These are phyloP conservation scores for Leptopilina drosophilae DNA, from an alignment of 2,888 invertebrate species.

Conservation along the genomic window DNA sequence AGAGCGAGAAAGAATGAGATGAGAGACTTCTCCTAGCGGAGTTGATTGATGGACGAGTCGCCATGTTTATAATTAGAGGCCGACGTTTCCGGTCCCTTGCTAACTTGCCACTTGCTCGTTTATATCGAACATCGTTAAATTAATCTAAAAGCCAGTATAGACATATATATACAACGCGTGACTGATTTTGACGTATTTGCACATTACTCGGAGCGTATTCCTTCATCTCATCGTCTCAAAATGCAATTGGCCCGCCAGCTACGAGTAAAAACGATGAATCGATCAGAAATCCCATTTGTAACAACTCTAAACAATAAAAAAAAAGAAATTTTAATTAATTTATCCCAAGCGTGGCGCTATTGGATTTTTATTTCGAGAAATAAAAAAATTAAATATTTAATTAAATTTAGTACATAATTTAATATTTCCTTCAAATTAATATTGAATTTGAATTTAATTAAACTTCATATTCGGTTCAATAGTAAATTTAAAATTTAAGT, in stretches of 20 bases:
- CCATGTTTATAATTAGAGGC: slow-evolving; percentile 75
- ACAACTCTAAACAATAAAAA: not conserved
- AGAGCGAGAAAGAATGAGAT: slow-evolving; percentile 45
- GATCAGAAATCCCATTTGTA: slow-evolving; percentile 36
- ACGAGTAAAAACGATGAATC: not conserved
- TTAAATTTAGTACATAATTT: not conserved
- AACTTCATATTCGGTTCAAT: too few species aligned
- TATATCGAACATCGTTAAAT: slow-evolving; percentile 49
- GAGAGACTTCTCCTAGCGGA: slow-evolving; percentile 61
- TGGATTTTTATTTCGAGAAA: not conserved
- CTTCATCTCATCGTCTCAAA: slow-evolving; percentile 4
- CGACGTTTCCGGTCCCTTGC: slow-evolving; percentile 67
- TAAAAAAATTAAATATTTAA: not conserved
- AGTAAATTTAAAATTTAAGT: too few species aligned
- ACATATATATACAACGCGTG: not conserved
- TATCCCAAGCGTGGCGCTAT: not conserved
- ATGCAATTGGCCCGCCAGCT: slow-evolving; percentile 27
- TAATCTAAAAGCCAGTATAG: slow-evolving; percentile 32
- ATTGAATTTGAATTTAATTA: too few species aligned
- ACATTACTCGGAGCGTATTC: slow-evolving; percentile 7
- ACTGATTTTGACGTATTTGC: slow-evolving; percentile 38
- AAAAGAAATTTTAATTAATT: not conserved
- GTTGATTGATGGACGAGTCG: slow-evolving; percentile 75
- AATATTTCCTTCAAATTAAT: too few species aligned
- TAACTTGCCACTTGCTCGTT: slow-evolving; percentile 32